Evolutionary conservation across 1,140 invertebrate genomes (phyloP).

Genomic region (Pinna nobilis): DNA sequence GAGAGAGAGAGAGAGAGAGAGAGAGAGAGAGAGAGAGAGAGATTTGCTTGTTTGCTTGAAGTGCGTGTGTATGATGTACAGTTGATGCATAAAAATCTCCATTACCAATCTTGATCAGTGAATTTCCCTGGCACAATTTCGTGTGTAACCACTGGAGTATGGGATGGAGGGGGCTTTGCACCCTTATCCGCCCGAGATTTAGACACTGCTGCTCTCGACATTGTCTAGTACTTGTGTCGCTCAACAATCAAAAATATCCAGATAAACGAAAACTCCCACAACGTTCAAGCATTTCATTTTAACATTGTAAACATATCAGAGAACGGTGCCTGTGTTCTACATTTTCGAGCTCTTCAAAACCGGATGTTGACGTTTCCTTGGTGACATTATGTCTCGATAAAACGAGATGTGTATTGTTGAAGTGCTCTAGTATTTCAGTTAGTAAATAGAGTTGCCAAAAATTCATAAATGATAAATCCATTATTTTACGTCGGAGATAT

Average conservation of each 20-base stretch:
- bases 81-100: neutral
- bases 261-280: neutral
- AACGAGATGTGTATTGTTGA: neutral
- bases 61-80: too few species aligned
- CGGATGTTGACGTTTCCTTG: conserved; percentile 51
- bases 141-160: conserved; percentile 66
- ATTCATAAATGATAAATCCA: neutral
- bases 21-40: too few species aligned
- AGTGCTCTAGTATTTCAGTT: neutral
- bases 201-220: conserved; percentile 66
- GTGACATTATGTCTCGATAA: conserved; percentile 37
- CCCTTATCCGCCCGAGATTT: conserved; percentile 68
- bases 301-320: too few species aligned
- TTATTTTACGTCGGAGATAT: neutral
- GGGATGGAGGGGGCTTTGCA: conserved; percentile 55
- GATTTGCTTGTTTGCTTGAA: too few species aligned
- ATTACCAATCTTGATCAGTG: conserved; percentile 73
- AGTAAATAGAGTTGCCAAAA: neutral
- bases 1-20: too few species aligned
- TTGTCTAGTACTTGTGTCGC: conserved; percentile 38
- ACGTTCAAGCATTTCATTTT: too few species aligned
- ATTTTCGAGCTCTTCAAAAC: conserved; percentile 14
- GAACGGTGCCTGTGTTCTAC: too few species aligned
- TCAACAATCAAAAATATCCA: neutral
- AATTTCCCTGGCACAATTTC: conserved; percentile 75